Evolutionary conservation across 2,113 vertebrate species (phyloP), one percentile per base, ranked within the genome.

Genomic region (Sitta europaea): DNA sequence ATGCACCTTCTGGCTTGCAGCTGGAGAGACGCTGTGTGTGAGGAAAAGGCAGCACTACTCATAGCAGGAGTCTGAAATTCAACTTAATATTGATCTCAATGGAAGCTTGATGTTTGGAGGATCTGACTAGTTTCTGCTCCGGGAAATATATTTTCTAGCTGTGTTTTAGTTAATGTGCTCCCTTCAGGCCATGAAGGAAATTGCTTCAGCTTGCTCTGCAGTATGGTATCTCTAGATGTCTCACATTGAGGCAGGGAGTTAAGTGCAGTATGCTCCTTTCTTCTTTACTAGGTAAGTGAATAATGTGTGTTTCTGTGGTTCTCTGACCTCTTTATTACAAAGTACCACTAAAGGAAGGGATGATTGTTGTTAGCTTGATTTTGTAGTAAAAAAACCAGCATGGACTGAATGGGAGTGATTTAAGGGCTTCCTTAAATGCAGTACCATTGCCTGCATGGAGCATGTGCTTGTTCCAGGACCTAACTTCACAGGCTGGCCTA

Each of bases 41-140:
- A 51, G 17, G n/a, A 40, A 83, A 92, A 68, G 21, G 14, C n/a
- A 86, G 4, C 16, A 88, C 5, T 25, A 48, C 11, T 38, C 4
- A 14, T 4, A 91, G 7, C 23, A 77, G 63, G 7, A 86, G 16
- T 33, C 50, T 67, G 47, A 82, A 88, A 59, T 72, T 78, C 53
- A 76, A 4, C 33, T 79, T 90, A 70, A 3, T 48, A 18, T 68
- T 33, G 4, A 7, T 48, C 36, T 58, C 28, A 76, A 1, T 0
- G 0, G 29, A 59, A 9, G 4, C 20, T 80, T 3, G 0, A 3
- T 51, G 6, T 45, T 53, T 86, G 36, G 10, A 36, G 33, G 12
- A 53, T 21, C 21, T 65, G n/a, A 17, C 5, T 7, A 14, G 3
- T 65, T 68, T 53, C 57, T 72, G 15, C 17, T 86, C 45, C n/a